Evolutionary conservation across 2,113 vertebrate species (phyloP).

Genomic region (Menidia beryllina): DNA sequence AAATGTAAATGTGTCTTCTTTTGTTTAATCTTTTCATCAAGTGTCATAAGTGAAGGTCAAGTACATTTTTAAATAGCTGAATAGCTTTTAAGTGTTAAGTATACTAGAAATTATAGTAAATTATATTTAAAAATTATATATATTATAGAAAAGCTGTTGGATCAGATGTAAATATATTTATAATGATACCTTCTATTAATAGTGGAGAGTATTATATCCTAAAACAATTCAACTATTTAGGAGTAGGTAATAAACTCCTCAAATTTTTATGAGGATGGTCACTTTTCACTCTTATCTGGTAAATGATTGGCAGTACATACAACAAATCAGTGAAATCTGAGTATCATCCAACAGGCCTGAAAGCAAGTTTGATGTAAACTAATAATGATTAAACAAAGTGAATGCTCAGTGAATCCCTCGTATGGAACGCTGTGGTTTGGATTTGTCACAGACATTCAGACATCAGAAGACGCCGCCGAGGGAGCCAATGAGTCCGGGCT

Average conservation of each 20-base stretch:
- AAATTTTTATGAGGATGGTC: too few relatives aligned
- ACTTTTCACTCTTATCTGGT: not conserved
- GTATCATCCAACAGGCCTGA: slow-evolving; percentile 5
- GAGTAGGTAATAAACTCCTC: too few relatives aligned
- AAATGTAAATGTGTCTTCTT: too few relatives aligned
- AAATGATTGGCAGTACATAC: not conserved
- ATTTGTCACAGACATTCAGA: slow-evolving; percentile 27
- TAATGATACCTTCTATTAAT: not conserved
- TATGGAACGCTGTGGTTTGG: slow-evolving; percentile 28
- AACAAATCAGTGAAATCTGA: not conserved
- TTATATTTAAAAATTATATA: too few relatives aligned
- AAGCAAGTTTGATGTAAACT: not conserved
- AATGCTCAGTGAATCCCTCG: slow-evolving; percentile 37
- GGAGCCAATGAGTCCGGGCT: slow-evolving; percentile 17
- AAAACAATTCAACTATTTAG: not conserved
- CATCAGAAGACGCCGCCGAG: slow-evolving; percentile 27
- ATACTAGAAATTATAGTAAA: too few relatives aligned
- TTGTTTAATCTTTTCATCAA: too few relatives aligned
- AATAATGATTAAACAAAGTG: not conserved
- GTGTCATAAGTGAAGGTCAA: too few relatives aligned
- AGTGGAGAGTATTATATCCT: not conserved
- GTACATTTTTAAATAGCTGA: too few relatives aligned
- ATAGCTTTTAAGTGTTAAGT: too few relatives aligned
- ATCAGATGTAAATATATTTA: not conserved
- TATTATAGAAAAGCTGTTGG: not conserved